Conservation (phyloP, 1,140 invertebrate genomes). For the Dreissena rostriformis region DNA sequence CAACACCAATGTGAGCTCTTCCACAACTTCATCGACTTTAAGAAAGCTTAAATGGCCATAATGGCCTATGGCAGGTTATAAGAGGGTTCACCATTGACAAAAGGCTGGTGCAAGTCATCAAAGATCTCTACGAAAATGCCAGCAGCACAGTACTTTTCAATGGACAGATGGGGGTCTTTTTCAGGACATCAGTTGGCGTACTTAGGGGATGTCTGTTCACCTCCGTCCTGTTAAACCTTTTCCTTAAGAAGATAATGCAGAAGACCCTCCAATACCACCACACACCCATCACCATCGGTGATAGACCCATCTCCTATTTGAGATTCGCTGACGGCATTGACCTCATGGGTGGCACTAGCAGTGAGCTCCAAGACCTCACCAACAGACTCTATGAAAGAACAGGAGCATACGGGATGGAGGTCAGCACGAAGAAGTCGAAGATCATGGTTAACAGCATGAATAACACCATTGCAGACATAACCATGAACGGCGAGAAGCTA, state of each 20-base stretch:
- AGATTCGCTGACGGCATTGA: constrained; percentile 60
- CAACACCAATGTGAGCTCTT: constrained; percentile 57
- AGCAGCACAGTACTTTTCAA: constrained; percentile 52
- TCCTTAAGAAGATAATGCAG: constrained; percentile 55
- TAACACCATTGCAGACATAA: too few species aligned
- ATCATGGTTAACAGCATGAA: constrained; percentile 35
- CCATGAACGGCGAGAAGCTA: too few species aligned
- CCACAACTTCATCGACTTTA: constrained; percentile 53
- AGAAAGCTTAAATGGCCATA: constrained; percentile 56
- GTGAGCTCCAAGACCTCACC: constrained; percentile 26
- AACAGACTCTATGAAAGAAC: too few species aligned
- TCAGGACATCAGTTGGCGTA: constrained; percentile 57
- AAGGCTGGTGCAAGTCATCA: constrained; percentile 24
- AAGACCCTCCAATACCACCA: constrained; percentile 47
- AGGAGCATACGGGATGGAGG: constrained; percentile 43
- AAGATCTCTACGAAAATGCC: constrained; percentile 55
- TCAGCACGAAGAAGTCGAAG: constrained; percentile 55
- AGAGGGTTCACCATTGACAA: constrained; percentile 49
- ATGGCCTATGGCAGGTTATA: constrained; percentile 41
- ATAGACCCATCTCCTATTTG: constrained; percentile 39
- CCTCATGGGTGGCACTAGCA: neutral
- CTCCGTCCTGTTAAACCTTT: constrained; percentile 56
- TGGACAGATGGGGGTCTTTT: constrained; percentile 46
- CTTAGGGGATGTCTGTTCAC: constrained; percentile 58
- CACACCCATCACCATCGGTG: constrained; percentile 54